Evolutionary conservation across 2,888 invertebrate species (phyloP).

Genomic region (Ennomos fuscantarius): DNA sequence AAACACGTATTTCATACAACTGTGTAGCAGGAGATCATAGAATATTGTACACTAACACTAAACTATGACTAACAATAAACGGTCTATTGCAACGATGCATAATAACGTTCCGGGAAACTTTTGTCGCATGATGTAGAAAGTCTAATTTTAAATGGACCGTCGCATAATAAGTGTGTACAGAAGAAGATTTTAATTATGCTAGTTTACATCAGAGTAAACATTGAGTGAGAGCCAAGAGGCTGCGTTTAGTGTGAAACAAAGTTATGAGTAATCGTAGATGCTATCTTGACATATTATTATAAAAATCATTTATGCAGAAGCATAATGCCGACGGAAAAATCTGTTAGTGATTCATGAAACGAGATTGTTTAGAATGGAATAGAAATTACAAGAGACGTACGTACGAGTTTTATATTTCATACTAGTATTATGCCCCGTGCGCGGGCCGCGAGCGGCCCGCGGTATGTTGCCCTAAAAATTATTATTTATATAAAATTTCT

Average conservation of each 20-base stretch:
- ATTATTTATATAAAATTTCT: too few relatives aligned
- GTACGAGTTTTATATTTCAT: too few relatives aligned
- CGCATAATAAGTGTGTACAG: conserved; percentile 35
- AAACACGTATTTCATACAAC: conserved; percentile 29
- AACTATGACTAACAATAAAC: conserved; percentile 46
- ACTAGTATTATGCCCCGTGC: too few relatives aligned
- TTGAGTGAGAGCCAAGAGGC: conserved; percentile 13
- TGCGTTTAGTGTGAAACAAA: conserved; percentile 7
- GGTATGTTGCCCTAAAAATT: too few relatives aligned
- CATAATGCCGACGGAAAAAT: background rate
- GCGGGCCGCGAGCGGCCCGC: too few relatives aligned
- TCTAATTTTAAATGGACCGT: conserved; percentile 33
- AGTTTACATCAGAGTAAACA: conserved; percentile 22
- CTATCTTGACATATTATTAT: background rate
- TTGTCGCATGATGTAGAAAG: conserved; percentile 37
- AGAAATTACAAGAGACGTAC: too few relatives aligned
- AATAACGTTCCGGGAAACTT: conserved; percentile 40
- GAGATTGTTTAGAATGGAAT: too few relatives aligned
- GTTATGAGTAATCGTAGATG: background rate
- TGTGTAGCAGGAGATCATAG: conserved; percentile 42
- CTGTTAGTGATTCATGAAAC: too few relatives aligned
- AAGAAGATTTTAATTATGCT: conserved; percentile 28
- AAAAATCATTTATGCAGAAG: conserved; percentile 5
- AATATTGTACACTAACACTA: conserved; percentile 12
- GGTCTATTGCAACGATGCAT: conserved; percentile 49